Conservation (phyloP, 2,797 vertebrate genomes). For the Karalla daura region DNA sequence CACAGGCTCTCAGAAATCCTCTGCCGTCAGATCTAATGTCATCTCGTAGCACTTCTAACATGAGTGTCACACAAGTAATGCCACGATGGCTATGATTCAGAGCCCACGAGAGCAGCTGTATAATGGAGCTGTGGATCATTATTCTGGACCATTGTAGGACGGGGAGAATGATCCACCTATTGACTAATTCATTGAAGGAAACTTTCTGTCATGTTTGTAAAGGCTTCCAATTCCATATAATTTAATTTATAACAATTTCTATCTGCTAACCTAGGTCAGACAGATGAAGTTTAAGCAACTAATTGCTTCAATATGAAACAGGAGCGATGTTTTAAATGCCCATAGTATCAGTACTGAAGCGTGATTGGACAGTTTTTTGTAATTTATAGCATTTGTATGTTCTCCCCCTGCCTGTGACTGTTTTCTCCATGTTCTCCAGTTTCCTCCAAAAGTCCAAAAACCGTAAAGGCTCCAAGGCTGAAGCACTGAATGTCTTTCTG, state of each 20-base stretch:
- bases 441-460: no score
- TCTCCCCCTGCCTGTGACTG: no score
- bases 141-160: background rate
- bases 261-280: background rate
- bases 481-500: no score
- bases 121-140: background rate
- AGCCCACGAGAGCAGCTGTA: background rate
- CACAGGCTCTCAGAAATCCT: constrained; percentile 12
- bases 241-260: background rate
- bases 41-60: constrained; percentile 21
- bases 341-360: no score
- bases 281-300: no score
- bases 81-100: background rate
- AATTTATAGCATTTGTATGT: no score
- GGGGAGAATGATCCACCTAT: background rate
- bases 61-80: constrained; percentile 13
- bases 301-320: background rate
- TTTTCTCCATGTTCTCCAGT: no score
- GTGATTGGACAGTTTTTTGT: no score
- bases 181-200: background rate
- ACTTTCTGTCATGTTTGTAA: background rate
- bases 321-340: background rate
- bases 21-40: constrained; percentile 20
- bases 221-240: background rate
- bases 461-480: no score